These are phyloP conservation scores for Craterocephalus amniculus DNA, from an alignment of 2,797 vertebrate species.

Conservation along the genomic window DNA sequence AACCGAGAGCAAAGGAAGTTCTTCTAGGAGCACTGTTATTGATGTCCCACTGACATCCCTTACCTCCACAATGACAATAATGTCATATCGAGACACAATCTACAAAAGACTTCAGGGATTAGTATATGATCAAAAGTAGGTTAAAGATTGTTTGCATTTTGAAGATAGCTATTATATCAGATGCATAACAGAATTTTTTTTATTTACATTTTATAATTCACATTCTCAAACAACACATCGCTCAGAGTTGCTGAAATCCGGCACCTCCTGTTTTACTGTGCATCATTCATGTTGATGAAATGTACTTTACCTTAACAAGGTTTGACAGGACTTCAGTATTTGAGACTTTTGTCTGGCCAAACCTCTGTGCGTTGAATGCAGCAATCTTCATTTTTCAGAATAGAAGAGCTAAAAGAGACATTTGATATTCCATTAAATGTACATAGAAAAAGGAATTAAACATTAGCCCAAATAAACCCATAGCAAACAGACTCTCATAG, in stretches of 20 bases:
- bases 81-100: slow-evolving; percentile 78
- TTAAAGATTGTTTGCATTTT: too few relatives aligned
- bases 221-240: neutral
- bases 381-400: slow-evolving; percentile 65
- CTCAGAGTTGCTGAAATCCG: neutral
- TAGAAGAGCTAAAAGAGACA: neutral
- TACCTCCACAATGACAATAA: slow-evolving; percentile 76
- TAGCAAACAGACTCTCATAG: neutral
- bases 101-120: slow-evolving; percentile 14
- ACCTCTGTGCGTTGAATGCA: slow-evolving; percentile 64
- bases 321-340: slow-evolving; percentile 58
- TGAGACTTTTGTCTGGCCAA: slow-evolving; percentile 69
- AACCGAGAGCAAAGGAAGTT: slow-evolving; percentile 42
- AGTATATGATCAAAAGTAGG: too few relatives aligned
- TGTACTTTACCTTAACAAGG: slow-evolving; percentile 68
- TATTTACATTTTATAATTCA: neutral
- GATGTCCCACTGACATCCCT: slow-evolving; percentile 68
- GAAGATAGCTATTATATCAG: neutral
- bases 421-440: neutral
- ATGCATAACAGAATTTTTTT: neutral
- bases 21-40: slow-evolving; percentile 55
- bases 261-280: neutral
- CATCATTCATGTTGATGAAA: neutral
- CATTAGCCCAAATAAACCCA: neutral
- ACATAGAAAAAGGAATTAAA: neutral